Percentiles rank a stretch among this genome's conserved stretches.
Evolutionary conservation across 2,113 vertebrate species (phyloP).

Genomic region (Nerophis lumbriciformis): DNA sequence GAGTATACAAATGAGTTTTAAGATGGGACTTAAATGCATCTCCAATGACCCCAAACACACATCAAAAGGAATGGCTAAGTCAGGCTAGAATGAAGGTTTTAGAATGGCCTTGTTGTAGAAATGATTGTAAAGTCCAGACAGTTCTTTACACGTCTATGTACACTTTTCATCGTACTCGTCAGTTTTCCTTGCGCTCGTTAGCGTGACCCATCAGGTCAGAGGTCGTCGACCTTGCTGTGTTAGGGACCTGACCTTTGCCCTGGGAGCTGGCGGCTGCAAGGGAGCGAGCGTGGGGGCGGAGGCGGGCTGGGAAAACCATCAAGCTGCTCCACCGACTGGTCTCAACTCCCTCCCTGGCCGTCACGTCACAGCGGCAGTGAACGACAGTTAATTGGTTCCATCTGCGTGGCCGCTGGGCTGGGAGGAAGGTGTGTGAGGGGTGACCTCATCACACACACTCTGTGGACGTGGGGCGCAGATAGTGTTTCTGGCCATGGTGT

Average conservation of each 20-base stretch:
- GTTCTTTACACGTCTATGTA: neutral
- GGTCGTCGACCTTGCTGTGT: neutral
- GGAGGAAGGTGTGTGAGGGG: conserved; percentile 1
- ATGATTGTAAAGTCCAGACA: too few species aligned
- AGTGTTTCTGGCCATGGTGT: neutral
- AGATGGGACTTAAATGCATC: too few species aligned
- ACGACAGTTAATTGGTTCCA: conserved; percentile 6
- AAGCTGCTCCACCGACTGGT: neutral
- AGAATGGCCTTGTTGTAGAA: too few species aligned
- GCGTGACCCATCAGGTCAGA: neutral
- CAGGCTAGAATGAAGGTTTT: too few species aligned
- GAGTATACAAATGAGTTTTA: too few species aligned
- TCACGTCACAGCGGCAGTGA: neutral
- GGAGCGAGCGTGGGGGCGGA: neutral
- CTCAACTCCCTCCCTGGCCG: neutral
- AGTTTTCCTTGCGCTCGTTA: neutral
- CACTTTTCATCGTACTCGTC: neutral
- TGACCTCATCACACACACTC: neutral
- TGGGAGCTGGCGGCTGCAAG: too few species aligned
- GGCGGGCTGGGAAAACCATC: conserved; percentile 5
- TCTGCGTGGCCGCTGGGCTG: conserved; percentile 4
- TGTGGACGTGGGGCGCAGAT: neutral
- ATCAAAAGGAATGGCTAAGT: too few species aligned
- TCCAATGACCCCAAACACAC: too few species aligned
- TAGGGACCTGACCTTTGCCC: too few species aligned